Base-by-base conservation (phyloP, 2,113 vertebrate species). In the Gadus chalcogrammus region DNA sequence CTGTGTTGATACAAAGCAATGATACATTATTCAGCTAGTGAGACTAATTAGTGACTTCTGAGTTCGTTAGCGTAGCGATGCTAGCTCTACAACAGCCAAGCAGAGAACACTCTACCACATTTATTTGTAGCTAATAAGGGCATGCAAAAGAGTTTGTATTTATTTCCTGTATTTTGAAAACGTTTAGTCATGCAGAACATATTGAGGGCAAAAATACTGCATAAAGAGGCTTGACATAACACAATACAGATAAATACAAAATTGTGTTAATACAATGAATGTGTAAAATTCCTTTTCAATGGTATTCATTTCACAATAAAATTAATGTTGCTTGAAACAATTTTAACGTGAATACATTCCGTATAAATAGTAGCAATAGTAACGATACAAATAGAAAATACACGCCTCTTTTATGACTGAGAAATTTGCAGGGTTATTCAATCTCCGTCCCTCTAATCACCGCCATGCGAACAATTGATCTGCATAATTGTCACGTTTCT, bases 111-210 rank as follows among this genome's bases (percentile, higher is more conserved):
- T 77, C 84, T 75, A 81, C 71, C 81, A 82, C 77, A 68, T 61
- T 78, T 76, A 85, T 81, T 75, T 91, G 89, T 91, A 90, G 79
- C 91, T 91, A 90, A 74, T 77, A 91, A 91, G 90, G 88, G 87
- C 86, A 91, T 87, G 82, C 80, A 83, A 84, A 84, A 87, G 76
- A 63, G 15, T 70, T 83, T 81, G 69, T 78, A 79, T 87, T 88
- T 80, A 78, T 69, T 87, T 88, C 80, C 63, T 69, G 68, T 86
- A 88, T 82, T 64, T 69, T 68, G 83, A 79, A 52, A 86, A 75
- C 77, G 73, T 84, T 1, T 64, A 27, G 73, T 84, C 76, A 79
- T 81, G 13, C 22, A 27, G 7, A 84, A 85, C 85, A 85, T 87
- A 86, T 85, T 87, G 78, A 84, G 85, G 80, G 35, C 71, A 35